phyloP scores from a whole-genome alignment of 2,797 vertebrate genomes.

The Hydrophis major region DNA sequence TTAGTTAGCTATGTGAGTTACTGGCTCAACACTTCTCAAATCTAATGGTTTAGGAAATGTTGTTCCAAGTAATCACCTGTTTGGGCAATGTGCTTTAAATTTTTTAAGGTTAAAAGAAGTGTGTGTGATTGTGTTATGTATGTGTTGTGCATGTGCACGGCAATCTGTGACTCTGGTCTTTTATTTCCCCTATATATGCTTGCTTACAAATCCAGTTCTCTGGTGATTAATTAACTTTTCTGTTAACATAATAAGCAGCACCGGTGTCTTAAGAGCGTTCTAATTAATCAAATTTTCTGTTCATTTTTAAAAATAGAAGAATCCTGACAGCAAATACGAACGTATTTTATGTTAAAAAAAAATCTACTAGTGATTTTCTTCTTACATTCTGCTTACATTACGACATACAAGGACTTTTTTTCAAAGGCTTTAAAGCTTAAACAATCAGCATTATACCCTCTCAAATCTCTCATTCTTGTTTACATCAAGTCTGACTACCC shows the following conservation, averaged over 20 bases:
- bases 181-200: constrained; percentile 37
- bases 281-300: constrained; percentile 76
- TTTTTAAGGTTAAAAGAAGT: constrained; percentile 27
- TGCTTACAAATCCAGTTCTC: constrained; percentile 62
- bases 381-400: constrained; percentile 65
- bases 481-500: constrained; percentile 59
- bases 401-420: constrained; percentile 63
- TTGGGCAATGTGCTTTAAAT: constrained; percentile 6
- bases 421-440: constrained; percentile 54
- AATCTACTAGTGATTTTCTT: constrained; percentile 68
- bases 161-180: constrained; percentile 20
- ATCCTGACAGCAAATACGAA: constrained; percentile 68
- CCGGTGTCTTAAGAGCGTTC: constrained; percentile 69
- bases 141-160: not conserved
- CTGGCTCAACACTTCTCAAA: not conserved
- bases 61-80: not conserved
- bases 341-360: constrained; percentile 57
- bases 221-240: constrained; percentile 77
- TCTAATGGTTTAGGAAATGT: not conserved
- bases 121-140: not conserved
- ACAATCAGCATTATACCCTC: constrained; percentile 52
- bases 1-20: not conserved
- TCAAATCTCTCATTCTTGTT: constrained; percentile 60
- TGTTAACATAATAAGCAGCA: constrained; percentile 69
- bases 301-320: constrained; percentile 66